These are phyloP conservation scores for Drosophila bunnanda DNA, from an alignment of 2,888 invertebrate species.

Conservation along the genomic window DNA sequence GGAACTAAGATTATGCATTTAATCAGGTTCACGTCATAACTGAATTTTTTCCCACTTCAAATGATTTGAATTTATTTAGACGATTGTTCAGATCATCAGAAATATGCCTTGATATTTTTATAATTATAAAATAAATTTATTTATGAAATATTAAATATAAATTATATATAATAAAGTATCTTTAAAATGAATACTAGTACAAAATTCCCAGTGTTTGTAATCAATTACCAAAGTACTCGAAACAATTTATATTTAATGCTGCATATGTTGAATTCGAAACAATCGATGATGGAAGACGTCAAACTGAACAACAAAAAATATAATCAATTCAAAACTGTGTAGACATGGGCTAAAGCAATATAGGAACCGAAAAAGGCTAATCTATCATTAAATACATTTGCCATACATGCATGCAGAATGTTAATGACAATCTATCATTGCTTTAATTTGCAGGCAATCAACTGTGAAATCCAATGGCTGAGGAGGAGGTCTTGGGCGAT, in stretches of 20 bases:
- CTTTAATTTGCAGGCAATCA: constrained; percentile 64
- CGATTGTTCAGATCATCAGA: background rate
- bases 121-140: background rate
- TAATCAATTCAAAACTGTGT: constrained; percentile 3
- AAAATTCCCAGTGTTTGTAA: background rate
- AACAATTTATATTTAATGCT: background rate
- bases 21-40: background rate
- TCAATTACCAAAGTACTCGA: background rate
- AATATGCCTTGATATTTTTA: background rate
- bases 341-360: background rate
- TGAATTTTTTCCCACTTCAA: constrained; percentile 8
- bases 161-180: background rate
- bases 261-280: background rate
- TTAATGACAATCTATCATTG: constrained; percentile 58
- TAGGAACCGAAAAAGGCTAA: constrained; percentile 1
- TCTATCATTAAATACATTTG: constrained; percentile 22
- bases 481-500: constrained; percentile 63
- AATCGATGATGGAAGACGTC: constrained; percentile 20
- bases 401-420: constrained; percentile 1
- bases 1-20: constrained; percentile 21
- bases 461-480: constrained; percentile 60
- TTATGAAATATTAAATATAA: too few relatives aligned
- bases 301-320: constrained; percentile 1
- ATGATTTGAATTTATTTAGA: background rate
- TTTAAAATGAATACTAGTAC: background rate